Evolutionary conservation across 2,888 invertebrate genomes (phyloP), one percentile per base, ranked within the genome.

Genomic region (Lydus trimaculatus): DNA sequence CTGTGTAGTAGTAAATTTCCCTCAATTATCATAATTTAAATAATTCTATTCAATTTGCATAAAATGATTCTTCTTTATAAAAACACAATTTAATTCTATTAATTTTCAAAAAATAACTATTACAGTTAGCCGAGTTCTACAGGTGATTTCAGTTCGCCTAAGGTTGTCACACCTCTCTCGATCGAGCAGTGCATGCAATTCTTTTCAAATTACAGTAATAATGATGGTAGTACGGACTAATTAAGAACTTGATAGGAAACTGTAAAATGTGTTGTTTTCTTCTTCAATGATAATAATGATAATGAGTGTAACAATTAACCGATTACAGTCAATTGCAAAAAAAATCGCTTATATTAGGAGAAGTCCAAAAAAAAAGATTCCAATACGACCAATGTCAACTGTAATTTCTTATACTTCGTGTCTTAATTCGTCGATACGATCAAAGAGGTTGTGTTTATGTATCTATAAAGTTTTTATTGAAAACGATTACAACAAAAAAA

Each of bases 401-500:
- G 43, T 17, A 48, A 17, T 48, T 20, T 48, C 48, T 48, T 48
- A 48, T 20, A 48, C 15, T 68, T 73, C 74, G 71, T 73, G 76
- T 76, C 76, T 75, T 74, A 76, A 76, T 76, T 76, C 73, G 67
- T 67, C 67, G 74, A 76, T 76, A 73, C 72, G 64, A 75, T 76
- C 76, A 65, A 73, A 72, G 66, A 68, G 70, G 71, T 61, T 68
- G 58, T 69, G 56, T 59, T 61, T 69, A 33, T 39, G 39, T 39
- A 39, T 39, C 39, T 39, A 39, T 39, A 15, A 43, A 13, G 43
- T 43, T 66, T 70, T 64, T 64, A 66, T 70, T 61, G 64, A 62
- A 67, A 48, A 64, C 61, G 39, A 58, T 61, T 58, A 64, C 64
- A 64, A 61, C 62, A 6, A 64, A 70, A 52, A 20, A 43, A 13